Evolutionary conservation across 2,797 vertebrate genomes (phyloP).

Genomic region (Phoebastria nigripes): DNA sequence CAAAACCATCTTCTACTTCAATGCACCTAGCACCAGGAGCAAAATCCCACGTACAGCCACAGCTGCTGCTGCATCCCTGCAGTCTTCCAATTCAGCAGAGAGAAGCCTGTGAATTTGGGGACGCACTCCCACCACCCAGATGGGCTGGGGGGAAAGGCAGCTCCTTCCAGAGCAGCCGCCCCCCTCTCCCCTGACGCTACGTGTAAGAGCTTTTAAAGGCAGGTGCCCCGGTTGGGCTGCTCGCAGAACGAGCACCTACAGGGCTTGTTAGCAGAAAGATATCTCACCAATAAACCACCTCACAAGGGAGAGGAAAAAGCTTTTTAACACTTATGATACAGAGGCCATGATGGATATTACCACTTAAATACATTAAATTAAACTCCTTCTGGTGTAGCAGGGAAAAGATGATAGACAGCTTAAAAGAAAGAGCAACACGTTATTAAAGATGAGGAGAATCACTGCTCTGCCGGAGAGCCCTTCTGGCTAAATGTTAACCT

Average conservation of each 20-base stretch:
- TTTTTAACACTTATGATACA: background rate
- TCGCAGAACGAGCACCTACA: background rate
- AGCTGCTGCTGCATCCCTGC: background rate
- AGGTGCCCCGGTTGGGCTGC: background rate
- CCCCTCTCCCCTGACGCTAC: background rate
- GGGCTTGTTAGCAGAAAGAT: background rate
- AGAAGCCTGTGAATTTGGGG: rapidly evolving
- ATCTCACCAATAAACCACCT: background rate
- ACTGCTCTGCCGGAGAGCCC: background rate
- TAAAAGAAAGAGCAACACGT: background rate
- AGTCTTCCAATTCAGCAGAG: background rate
- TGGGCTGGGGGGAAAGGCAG: background rate
- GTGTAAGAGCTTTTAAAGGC: rapidly evolving
- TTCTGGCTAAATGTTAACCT: background rate
- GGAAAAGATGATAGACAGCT: background rate
- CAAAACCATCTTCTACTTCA: background rate
- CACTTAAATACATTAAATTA: background rate
- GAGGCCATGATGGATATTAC: background rate
- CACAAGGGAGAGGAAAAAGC: background rate
- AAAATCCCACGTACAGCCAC: background rate
- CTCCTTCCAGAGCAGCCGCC: background rate
- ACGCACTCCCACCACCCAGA: rapidly evolving
- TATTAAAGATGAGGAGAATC: background rate
- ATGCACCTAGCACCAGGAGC: background rate
- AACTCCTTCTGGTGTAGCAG: background rate